These are phyloP conservation scores for Megalops atlanticus DNA, from an alignment of 2,113 vertebrate genomes.

Conservation along the genomic window DNA sequence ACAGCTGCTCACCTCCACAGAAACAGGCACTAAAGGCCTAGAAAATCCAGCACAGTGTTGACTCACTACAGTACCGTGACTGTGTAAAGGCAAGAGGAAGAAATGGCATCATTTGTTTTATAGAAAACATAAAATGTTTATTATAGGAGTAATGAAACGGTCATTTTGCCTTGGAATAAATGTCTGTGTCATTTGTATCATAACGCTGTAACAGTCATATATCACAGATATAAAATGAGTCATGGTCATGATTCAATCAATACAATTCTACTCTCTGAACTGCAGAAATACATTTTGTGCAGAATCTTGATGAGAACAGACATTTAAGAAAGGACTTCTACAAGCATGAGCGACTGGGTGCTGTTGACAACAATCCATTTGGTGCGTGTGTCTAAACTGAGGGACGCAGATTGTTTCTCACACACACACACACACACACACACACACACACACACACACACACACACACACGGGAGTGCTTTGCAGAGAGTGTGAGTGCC, in stretches of 20 bases:
- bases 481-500: neutral
- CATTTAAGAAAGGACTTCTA: neutral
- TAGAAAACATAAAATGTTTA: neutral
- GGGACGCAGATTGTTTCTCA: too few relatives aligned
- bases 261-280: too few relatives aligned
- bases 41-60: too few relatives aligned
- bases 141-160: neutral
- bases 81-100: too few relatives aligned
- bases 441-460: slow-evolving; percentile 34
- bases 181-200: neutral
- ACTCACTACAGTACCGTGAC: too few relatives aligned
- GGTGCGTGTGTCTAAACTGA: too few relatives aligned
- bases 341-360: neutral
- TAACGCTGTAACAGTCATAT: neutral
- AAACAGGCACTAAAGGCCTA: too few relatives aligned
- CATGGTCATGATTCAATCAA: too few relatives aligned
- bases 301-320: neutral
- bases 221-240: neutral
- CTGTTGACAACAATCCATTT: too few relatives aligned
- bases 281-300: too few relatives aligned
- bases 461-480: neutral
- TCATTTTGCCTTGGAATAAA: neutral
- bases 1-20: neutral
- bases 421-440: slow-evolving; percentile 11
- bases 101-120: too few relatives aligned